Evolutionary conservation across 2,113 vertebrate species (phyloP), one percentile per base, ranked within the genome.

Genomic region (Zosterops hypoxanthus): DNA sequence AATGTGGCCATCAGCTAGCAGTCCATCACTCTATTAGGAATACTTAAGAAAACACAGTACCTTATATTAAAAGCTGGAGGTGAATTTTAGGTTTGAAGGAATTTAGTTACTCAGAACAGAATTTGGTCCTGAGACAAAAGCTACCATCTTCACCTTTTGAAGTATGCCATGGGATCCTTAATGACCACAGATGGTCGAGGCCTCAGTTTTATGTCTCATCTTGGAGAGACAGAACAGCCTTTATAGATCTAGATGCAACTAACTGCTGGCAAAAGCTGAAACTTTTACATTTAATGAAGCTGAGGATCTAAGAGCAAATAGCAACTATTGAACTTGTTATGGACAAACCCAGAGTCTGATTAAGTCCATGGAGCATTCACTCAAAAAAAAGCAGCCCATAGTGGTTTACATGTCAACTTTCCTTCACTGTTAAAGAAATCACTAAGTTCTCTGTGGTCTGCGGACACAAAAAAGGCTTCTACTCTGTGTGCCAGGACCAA

Each of bases 231-330:
- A 91, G 64, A 80, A 55, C 93, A 87, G 87, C 90, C 28, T 86
- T 97, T 97, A 98, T 97, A 97, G 98, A 98, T 97, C 97, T 96
- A 96, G 84, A 65, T 68, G 81, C 59, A 97, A 72, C 87, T 95
- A 69, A 95, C 88, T 91, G 76, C 82, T 93, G 95, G 97, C 88
- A 96, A 95, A 96, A 93, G 88, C 96, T 73, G 96, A 95, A 97
- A 92, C 97, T 96, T 97, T 97, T 97, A 88, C 81, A 91, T 93
- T 96, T 97, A 98, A 97, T 95, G 97, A 98, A 97, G 95, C 94
- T 83, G 65, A 97, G 81, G 60, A 97, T 94, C 95, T 94, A 92
- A 85, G 91, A 96, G 90, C 94, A 97, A 96, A 96, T 94, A 97
- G 94, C 90, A 96, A 75, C 96, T 97, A 96, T 97, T 75, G 92